Evolutionary conservation across 2,113 vertebrate species (phyloP).

Genomic region (Sterrhoptilus dennistouni): DNA sequence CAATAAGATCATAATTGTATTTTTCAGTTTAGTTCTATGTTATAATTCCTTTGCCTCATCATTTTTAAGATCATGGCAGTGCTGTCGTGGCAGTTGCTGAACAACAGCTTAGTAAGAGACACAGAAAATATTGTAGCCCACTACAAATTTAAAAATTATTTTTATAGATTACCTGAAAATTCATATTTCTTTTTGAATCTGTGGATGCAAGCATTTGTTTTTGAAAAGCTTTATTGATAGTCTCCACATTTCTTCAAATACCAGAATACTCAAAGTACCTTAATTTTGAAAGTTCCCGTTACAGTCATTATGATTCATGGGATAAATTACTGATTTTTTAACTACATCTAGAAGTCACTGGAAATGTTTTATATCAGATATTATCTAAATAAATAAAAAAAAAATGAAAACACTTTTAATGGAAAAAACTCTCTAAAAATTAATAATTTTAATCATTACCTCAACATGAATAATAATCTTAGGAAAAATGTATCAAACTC

Average conservation of each 20-base stretch:
- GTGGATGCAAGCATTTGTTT: not conserved
- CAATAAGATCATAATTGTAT: not conserved
- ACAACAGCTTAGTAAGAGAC: not conserved
- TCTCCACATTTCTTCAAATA: not conserved
- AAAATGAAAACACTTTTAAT: not conserved
- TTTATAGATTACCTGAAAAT: not conserved
- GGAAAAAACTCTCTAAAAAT: not conserved
- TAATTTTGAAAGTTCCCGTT: not conserved
- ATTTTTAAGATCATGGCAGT: not conserved
- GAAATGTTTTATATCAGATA: not conserved
- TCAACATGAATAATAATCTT: not conserved
- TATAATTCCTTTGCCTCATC: not conserved
- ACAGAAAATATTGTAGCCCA: not conserved
- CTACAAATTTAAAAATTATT: not conserved
- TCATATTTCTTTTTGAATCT: not conserved
- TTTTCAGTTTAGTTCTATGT: not conserved
- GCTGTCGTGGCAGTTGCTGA: not conserved
- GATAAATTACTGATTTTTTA: not conserved
- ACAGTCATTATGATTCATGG: not conserved
- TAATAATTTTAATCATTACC: not conserved
- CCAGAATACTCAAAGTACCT: not conserved
- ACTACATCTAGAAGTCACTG: not conserved
- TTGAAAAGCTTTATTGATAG: not conserved
- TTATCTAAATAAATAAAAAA: not conserved
- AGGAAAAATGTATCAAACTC: not conserved